Evolutionary conservation across 2,113 vertebrate species (phyloP).

Genomic region (Eudyptes chrysolophus): DNA sequence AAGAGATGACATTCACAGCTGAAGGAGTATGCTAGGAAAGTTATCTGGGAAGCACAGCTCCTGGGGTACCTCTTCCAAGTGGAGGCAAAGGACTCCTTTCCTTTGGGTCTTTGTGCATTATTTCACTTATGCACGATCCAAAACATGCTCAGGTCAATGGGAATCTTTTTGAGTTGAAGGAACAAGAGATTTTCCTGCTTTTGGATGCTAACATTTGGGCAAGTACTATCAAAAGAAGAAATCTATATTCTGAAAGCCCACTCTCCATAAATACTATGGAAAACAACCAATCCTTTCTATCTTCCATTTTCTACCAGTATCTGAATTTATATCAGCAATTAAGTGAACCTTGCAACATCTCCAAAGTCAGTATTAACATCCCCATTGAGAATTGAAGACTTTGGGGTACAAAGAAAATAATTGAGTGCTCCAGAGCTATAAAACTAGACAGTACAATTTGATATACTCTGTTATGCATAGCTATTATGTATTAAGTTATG

Average conservation of each 20-base stretch:
- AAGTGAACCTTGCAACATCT: not conserved
- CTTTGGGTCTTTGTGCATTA: not conserved
- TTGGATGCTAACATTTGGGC: not conserved
- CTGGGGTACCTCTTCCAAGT: not conserved
- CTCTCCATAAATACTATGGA: not conserved
- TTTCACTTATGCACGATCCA: not conserved
- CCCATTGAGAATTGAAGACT: not conserved
- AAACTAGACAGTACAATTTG: not conserved
- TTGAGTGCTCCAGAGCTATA: not conserved
- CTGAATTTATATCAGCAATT: not conserved
- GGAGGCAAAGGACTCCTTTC: not conserved
- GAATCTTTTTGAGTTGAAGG: not conserved
- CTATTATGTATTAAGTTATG: not conserved
- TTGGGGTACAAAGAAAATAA: not conserved
- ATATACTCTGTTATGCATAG: not conserved
- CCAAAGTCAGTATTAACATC: not conserved
- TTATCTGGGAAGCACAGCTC: not conserved
- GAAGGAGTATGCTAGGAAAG: not conserved
- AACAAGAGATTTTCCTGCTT: not conserved
- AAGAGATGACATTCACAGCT: not conserved
- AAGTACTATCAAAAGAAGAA: not conserved
- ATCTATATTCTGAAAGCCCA: not conserved
- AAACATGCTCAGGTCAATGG: not conserved
- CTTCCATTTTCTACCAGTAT: not conserved
- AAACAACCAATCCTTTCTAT: not conserved